Conservation (phyloP, 2,797 vertebrate genomes). For the Phrynocephalus vlangalii region DNA sequence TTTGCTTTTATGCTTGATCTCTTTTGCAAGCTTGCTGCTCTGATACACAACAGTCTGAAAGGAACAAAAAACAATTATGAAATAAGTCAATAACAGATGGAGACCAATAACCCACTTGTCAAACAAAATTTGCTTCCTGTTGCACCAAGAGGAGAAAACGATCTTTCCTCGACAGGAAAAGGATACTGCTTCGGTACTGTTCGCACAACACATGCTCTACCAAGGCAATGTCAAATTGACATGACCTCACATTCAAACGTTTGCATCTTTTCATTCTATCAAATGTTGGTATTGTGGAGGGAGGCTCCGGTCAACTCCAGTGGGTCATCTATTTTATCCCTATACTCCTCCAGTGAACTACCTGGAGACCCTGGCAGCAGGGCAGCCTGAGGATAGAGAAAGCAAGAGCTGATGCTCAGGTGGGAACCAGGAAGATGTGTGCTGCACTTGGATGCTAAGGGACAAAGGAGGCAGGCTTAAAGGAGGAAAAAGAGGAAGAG, state of each 20-base stretch:
- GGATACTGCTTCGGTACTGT: neutral
- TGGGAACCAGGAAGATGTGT: no score
- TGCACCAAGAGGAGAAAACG: neutral
- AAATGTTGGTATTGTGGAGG: neutral
- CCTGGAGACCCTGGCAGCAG: no score
- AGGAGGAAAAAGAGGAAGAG: no score
- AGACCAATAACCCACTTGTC: neutral
- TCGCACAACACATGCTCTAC: neutral
- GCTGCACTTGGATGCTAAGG: no score
- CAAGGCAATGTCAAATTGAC: neutral
- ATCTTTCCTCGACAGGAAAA: neutral
- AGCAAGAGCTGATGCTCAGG: no score
- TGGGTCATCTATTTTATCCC: no score
- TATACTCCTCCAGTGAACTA: no score
- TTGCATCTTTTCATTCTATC: neutral
- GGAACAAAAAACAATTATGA: constrained; percentile 36
- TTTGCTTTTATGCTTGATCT: constrained; percentile 39
- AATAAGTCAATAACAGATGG: neutral
- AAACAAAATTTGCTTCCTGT: neutral
- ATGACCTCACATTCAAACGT: neutral
- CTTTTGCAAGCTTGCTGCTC: constrained; percentile 62
- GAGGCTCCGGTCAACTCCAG: no score
- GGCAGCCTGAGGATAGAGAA: no score
- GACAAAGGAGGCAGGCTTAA: no score
- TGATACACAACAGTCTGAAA: constrained; percentile 76